These are phyloP conservation scores for Drymodes brunneopygia DNA, from an alignment of 2,113 vertebrate genomes.

Conservation along the genomic window DNA sequence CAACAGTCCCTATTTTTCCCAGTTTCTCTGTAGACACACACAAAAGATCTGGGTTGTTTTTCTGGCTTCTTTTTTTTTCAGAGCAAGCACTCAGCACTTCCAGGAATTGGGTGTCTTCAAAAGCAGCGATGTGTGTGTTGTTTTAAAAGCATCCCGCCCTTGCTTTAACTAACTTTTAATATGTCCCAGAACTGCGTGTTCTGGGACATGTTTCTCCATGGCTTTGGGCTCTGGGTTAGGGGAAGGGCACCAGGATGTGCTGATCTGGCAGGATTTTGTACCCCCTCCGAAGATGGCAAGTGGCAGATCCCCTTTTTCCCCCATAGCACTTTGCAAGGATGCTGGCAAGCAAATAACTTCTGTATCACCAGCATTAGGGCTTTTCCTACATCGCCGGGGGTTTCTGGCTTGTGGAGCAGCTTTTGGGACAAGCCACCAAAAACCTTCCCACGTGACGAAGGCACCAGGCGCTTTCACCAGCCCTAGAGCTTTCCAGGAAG, in stretches of 20 bases:
- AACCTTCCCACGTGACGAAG: background rate
- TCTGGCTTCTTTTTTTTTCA: background rate
- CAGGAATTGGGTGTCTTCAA: background rate
- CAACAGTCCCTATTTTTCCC: background rate
- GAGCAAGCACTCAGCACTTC: background rate
- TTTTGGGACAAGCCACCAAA: background rate
- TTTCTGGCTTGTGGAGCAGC: background rate
- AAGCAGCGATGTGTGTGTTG: background rate
- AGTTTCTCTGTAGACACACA: background rate
- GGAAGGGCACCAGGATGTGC: background rate
- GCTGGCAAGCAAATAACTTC: rapidly evolving
- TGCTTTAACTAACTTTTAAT: background rate
- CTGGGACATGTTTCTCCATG: background rate
- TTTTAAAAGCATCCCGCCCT: background rate
- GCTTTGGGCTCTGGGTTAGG: background rate
- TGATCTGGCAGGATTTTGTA: background rate
- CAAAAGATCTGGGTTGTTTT: background rate
- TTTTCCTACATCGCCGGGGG: rapidly evolving
- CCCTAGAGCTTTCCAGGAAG: background rate
- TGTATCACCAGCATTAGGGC: rapidly evolving
- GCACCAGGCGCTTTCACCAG: background rate
- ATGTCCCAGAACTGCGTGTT: background rate
- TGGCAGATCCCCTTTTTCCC: background rate
- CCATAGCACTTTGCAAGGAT: background rate
- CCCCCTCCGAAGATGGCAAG: rapidly evolving